Conservation (phyloP, 2,113 vertebrate species). For the Mormoops blainvillei region DNA sequence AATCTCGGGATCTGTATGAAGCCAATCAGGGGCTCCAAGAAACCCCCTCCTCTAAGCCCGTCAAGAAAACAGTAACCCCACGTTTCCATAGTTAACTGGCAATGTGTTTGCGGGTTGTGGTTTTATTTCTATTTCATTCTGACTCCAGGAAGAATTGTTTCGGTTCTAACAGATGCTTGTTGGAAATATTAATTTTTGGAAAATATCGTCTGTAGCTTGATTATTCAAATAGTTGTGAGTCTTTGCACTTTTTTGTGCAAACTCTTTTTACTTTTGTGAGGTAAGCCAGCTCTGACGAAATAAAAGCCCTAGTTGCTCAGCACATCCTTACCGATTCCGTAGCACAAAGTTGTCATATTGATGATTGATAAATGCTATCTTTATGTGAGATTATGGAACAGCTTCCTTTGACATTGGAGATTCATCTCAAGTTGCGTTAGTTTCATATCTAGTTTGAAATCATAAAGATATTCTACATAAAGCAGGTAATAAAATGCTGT, state of each 20-base stretch:
- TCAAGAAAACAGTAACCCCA: background rate
- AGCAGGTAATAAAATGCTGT: constrained; percentile 46
- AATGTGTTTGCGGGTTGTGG: background rate
- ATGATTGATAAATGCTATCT: constrained; percentile 49
- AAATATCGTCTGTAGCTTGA: background rate
- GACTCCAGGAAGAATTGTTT: constrained; percentile 1
- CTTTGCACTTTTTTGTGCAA: too few species aligned
- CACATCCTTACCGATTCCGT: constrained; percentile 33
- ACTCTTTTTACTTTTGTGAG: constrained; percentile 65
- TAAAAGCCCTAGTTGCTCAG: background rate
- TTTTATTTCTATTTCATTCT: background rate
- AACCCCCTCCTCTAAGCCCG: background rate
- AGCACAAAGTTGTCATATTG: background rate
- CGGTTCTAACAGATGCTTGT: background rate
- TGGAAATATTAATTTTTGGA: background rate
- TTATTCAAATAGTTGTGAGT: background rate
- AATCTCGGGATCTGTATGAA: constrained; percentile 29
- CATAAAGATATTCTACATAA: constrained; percentile 42
- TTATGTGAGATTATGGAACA: constrained; percentile 44
- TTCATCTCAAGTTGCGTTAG: constrained; percentile 18
- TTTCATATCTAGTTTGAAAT: constrained; percentile 32
- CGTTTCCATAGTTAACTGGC: background rate
- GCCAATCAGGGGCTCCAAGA: background rate
- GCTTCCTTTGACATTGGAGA: constrained; percentile 7
- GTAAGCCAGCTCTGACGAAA: constrained; percentile 68